Percentiles rank a stretch among this genome's conserved stretches.
phyloP scores from a whole-genome alignment of 2,797 vertebrate species.

The Peromyscus attwateri region DNA sequence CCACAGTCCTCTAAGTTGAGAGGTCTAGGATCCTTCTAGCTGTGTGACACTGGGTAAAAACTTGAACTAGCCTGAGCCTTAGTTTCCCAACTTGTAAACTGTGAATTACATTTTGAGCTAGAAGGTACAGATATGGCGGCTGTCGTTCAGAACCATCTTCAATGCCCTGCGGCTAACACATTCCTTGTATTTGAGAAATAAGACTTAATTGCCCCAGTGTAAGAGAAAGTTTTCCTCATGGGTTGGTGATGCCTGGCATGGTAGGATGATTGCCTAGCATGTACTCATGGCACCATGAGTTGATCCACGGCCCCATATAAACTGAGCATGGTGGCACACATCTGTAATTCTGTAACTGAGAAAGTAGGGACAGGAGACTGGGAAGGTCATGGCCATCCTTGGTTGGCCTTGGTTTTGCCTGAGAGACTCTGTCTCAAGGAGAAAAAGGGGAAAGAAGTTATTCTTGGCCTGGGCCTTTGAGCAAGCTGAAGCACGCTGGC shows the following conservation, averaged over 20 bases:
- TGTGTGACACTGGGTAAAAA: background rate
- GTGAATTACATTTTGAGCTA: background rate
- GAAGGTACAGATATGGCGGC: accelerated
- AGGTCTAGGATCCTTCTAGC: background rate
- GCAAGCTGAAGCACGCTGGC: background rate
- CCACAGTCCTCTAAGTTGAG: background rate
- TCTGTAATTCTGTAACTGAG: background rate
- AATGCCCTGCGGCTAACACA: background rate
- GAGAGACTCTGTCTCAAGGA: background rate
- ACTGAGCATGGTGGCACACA: background rate
- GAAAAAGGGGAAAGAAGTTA: too few relatives aligned
- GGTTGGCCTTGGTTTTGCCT: background rate
- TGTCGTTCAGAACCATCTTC: background rate
- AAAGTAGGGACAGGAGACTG: background rate
- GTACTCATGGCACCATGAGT: background rate
- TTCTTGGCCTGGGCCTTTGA: background rate
- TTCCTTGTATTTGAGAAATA: background rate
- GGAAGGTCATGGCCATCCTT: background rate
- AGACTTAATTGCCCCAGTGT: background rate
- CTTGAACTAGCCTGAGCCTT: background rate
- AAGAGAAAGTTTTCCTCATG: background rate
- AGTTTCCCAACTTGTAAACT: background rate
- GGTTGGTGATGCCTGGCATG: background rate
- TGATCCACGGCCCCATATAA: background rate
- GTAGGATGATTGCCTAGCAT: background rate